Conservation (phyloP, 2,113 vertebrate species). For the Girardinichthys multiradiatus region DNA sequence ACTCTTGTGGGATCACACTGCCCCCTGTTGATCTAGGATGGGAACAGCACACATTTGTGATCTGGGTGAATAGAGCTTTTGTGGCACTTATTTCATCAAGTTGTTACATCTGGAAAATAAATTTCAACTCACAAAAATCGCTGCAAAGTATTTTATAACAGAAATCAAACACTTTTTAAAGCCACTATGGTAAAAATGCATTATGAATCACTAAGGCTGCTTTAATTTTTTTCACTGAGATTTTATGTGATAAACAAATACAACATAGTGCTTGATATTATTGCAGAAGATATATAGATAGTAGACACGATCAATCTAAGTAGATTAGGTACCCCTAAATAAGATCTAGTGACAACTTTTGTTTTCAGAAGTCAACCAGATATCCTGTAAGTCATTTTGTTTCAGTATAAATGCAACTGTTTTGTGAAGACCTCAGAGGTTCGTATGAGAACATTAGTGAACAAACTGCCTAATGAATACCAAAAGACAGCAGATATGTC, state of each 20-base stretch:
- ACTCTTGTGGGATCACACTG: slow-evolving; percentile 61
- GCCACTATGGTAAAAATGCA: background rate
- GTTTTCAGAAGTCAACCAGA: background rate
- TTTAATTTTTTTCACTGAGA: background rate
- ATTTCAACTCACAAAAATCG: background rate
- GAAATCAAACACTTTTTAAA: background rate
- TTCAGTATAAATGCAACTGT: too few species aligned
- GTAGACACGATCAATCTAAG: too few species aligned
- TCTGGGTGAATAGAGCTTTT: background rate
- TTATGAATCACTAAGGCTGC: background rate
- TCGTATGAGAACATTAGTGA: background rate
- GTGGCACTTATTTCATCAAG: slow-evolving; percentile 1
- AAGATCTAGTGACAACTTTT: background rate
- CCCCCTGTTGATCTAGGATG: slow-evolving; percentile 55
- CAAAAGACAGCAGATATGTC: too few species aligned
- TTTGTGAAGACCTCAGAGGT: background rate
- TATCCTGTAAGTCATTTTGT: background rate
- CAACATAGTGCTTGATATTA: background rate
- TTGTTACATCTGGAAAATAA: background rate
- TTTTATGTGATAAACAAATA: background rate
- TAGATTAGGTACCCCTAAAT: background rate
- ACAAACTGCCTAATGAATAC: too few species aligned
- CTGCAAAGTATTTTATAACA: background rate
- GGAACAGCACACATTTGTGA: background rate
- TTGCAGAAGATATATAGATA: too few species aligned